A percentile compares a stretch with the other conserved stretches of the same genome.
Conservation (phyloP, 2,797 vertebrate genomes). For the Lutjanus argentimaculatus region DNA sequence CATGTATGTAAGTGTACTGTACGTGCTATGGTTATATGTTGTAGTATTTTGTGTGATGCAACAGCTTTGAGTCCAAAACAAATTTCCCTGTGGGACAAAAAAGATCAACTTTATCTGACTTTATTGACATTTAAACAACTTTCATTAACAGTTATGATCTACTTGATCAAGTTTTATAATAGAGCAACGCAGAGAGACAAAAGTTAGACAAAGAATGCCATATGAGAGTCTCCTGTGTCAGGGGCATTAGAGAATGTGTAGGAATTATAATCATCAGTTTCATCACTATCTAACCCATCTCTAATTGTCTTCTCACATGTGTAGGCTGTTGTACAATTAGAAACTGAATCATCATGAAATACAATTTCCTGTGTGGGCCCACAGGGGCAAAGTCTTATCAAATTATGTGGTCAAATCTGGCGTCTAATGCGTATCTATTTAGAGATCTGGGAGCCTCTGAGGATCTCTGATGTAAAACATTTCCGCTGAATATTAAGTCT, state of each 20-base stretch:
- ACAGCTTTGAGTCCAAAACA: too few species aligned
- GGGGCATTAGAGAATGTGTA: background rate
- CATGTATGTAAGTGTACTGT: too few species aligned
- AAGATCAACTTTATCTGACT: background rate
- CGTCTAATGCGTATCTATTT: constrained; percentile 12
- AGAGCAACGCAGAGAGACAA: background rate
- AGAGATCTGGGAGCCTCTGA: constrained; percentile 15
- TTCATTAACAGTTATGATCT: background rate
- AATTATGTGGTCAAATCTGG: constrained; percentile 15
- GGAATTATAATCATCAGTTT: constrained; percentile 14
- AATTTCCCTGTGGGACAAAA: too few species aligned
- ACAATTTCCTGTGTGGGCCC: constrained; percentile 22
- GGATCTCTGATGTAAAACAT: constrained; percentile 25
- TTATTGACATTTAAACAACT: background rate
- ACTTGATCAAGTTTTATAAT: background rate
- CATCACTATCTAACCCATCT: constrained; percentile 6
- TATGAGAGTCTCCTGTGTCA: background rate
- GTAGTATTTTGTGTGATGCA: too few species aligned
- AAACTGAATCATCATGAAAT: constrained; percentile 40
- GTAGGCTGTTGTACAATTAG: constrained; percentile 26
- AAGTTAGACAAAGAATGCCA: background rate
- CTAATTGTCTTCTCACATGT: constrained; percentile 27
- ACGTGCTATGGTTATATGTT: too few species aligned
- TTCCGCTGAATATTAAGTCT: constrained; percentile 14
- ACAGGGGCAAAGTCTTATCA: constrained; percentile 9